These are phyloP conservation scores for Drosophila bipectinata DNA, from an alignment of 1,140 invertebrate genomes.

Conservation along the genomic window DNA sequence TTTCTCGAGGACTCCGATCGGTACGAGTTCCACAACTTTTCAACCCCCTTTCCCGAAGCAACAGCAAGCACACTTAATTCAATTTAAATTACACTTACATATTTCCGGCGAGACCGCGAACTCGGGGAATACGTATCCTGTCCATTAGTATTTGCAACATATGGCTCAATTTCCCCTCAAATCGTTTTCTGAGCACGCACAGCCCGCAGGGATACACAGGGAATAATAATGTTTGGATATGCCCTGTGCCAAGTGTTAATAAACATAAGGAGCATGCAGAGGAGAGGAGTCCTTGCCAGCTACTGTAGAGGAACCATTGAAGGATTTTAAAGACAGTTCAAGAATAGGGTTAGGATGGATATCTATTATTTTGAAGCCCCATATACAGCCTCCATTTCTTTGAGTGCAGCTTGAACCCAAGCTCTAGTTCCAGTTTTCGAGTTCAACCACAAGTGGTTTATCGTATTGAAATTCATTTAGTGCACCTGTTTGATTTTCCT, in stretches of 20 bases:
- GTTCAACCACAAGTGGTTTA: conserved; percentile 79
- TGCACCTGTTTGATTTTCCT: conserved; percentile 83
- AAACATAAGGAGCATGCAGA: neutral
- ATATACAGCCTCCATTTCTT: neutral
- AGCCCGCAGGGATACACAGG: conserved; percentile 25
- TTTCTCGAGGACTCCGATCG: conserved; percentile 34
- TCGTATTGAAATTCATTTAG: conserved; percentile 81
- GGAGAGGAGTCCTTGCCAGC: too few species aligned
- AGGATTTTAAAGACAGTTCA: too few species aligned
- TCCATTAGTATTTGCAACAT: conserved; percentile 83
- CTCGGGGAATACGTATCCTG: conserved; percentile 29
- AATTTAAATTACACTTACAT: conserved; percentile 83
- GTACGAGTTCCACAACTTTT: neutral
- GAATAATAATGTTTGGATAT: neutral
- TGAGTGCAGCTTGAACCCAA: neutral
- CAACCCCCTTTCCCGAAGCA: neutral
- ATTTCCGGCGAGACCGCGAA: conserved; percentile 59
- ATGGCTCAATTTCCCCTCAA: conserved; percentile 81
- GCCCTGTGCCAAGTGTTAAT: too few species aligned
- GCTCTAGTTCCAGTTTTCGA: neutral
- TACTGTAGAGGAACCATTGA: neutral
- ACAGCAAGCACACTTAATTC: conserved; percentile 70
- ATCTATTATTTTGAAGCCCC: too few species aligned
- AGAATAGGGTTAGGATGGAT: too few species aligned
- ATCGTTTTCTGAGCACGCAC: conserved; percentile 50